phyloP scores from a whole-genome alignment of 2,888 invertebrate genomes.

The Oscheius sp. region DNA sequence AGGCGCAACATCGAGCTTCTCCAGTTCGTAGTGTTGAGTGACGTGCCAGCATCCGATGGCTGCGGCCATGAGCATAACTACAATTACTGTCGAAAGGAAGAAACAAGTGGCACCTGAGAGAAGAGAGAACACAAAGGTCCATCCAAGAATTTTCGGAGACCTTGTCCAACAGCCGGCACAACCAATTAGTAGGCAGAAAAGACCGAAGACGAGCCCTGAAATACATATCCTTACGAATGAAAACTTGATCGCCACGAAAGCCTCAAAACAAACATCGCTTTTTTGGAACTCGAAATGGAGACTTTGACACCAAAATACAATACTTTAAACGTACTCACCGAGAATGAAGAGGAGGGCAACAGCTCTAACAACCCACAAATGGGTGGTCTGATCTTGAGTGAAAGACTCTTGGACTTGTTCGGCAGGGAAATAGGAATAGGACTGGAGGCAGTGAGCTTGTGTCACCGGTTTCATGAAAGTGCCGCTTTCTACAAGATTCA shows the following conservation, averaged over 20 bases:
- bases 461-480: constrained; percentile 56
- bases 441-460: constrained; percentile 57
- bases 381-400: constrained; percentile 48
- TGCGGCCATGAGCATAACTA: constrained; percentile 84
- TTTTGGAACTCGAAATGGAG: constrained; percentile 2
- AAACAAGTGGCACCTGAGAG: constrained; percentile 82
- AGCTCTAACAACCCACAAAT: constrained; percentile 49
- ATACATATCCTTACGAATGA: background rate
- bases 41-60: constrained; percentile 85
- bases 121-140: constrained; percentile 89
- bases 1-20: constrained; percentile 90
- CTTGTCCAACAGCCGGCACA: constrained; percentile 96
- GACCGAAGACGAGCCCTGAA: constrained; percentile 86
- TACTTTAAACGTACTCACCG: constrained; percentile 35
- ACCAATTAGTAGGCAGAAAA: constrained; percentile 94
- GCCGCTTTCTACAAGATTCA: constrained; percentile 58
- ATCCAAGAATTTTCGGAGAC: constrained; percentile 91
- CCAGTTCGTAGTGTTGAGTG: constrained; percentile 89
- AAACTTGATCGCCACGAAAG: constrained; percentile 4
- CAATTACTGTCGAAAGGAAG: constrained; percentile 12
- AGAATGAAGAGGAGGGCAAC: constrained; percentile 43
- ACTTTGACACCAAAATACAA: too few species aligned
- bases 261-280: constrained; percentile 6
- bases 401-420: constrained; percentile 56
- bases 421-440: constrained; percentile 61